Evolutionary conservation across 37 sponge, comb jelly and placozoan genomes (phyloP), one percentile per base, ranked within the genome.

Genomic region (Corticium candelabrum): DNA sequence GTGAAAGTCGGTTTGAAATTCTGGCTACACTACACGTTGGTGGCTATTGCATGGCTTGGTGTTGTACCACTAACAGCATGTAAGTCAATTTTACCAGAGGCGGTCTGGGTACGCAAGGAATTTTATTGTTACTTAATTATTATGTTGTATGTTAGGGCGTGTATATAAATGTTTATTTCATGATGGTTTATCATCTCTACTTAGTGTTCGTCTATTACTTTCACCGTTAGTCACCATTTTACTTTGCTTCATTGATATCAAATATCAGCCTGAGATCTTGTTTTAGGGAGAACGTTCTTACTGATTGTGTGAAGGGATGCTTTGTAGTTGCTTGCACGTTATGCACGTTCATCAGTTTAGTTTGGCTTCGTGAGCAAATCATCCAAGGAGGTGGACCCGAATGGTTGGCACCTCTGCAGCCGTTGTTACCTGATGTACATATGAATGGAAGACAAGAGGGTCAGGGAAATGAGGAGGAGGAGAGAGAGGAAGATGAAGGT

Each of bases 341-440:
- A 31, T 34, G 93, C 27, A 83, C 77, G 31, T 92, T 96, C 62
- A 78, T 96, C 36, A 81, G 88, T 37, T 34, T 96, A 67, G 93
- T 91, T 21, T 96, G 96, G 96, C 86, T 96, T 7, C 79, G 87
- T 67, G 96, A 96, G 62, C 96, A 96, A 88, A 40, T 95, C 11
- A 69, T 83, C 1, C 78, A 80, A 62, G 90, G 92, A 0, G 85
- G 79, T 3, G 93, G 85, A 3, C 93, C 87, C 15, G 69, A 86
- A n/a, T 92, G 93, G 93, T 76, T 88, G 27, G 86, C 77, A 31
- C 40, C 36, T 40, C 1, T 37, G 35, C 38, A 29, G 39, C 7
- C 31, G 81, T 5, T 81, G 39, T 39, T 40, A 43, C 0, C 11
- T 74, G 27, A n/a, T 80, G 21, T 43, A 85, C 27, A 37, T 31